Conservation (phyloP, 2,113 vertebrate species). For the Zosterops borbonicus region DNA sequence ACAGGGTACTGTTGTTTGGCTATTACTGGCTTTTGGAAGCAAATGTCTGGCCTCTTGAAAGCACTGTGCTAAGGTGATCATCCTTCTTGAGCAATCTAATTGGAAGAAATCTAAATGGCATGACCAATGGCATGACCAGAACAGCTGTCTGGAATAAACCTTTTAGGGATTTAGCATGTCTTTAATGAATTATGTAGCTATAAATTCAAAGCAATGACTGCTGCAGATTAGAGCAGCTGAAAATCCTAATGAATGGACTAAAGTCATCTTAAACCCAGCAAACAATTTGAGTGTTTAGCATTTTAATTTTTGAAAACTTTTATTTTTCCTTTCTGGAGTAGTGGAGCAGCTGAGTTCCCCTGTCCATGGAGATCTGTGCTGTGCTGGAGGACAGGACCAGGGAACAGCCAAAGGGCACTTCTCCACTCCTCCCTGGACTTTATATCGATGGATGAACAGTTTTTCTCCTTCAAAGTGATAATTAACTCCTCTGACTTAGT, state of each 20-base stretch:
- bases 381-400: not conserved
- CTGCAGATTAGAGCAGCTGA: not conserved
- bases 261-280: not conserved
- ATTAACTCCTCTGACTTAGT: slow-evolving; percentile 5
- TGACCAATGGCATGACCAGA: not conserved
- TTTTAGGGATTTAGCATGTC: not conserved
- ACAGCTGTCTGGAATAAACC: not conserved
- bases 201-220: not conserved
- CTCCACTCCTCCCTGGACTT: not conserved
- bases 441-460: not conserved
- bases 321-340: not conserved
- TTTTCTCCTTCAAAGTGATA: slow-evolving; percentile 1
- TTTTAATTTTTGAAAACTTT: not conserved
- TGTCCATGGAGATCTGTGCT: not conserved
- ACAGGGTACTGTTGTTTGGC: not conserved
- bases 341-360: not conserved
- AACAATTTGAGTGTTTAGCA: not conserved
- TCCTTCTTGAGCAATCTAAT: not conserved
- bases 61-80: not conserved
- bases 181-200: not conserved
- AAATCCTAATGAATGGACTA: not conserved
- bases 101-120: not conserved
- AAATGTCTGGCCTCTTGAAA: not conserved
- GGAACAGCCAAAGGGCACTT: not conserved
- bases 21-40: not conserved